Conservation (phyloP, 2,113 vertebrate genomes). For the Lanius ludovicianus region DNA sequence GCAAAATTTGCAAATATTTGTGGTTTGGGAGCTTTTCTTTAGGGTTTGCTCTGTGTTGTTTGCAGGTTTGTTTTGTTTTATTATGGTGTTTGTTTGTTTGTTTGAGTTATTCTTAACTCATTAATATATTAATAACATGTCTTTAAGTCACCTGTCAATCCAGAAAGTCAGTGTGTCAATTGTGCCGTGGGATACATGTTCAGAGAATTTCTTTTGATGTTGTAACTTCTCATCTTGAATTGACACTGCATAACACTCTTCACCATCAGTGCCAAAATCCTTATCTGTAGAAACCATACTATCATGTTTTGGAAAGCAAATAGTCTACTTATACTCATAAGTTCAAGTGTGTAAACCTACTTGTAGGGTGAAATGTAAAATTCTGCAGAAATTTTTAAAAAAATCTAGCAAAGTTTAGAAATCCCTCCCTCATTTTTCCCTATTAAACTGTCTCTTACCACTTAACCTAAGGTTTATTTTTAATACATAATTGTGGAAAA, state of each 20-base stretch:
- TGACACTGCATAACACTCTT: not conserved
- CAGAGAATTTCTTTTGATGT: not conserved
- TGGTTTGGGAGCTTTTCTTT: not conserved
- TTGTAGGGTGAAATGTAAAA: not conserved
- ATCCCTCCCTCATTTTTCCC: not conserved
- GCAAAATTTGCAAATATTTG: not conserved
- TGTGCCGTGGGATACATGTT: not conserved
- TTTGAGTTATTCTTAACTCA: not conserved
- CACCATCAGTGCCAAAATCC: not conserved
- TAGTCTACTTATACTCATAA: not conserved
- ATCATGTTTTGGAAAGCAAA: not conserved
- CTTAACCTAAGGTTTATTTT: not conserved
- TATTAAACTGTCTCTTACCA: not conserved
- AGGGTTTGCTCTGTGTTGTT: not conserved
- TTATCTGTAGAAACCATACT: not conserved
- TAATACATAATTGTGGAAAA: not conserved
- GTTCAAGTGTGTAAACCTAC: not conserved
- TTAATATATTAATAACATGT: not conserved
- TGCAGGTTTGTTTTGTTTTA: not conserved
- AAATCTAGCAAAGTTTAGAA: not conserved
- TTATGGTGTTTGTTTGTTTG: not conserved
- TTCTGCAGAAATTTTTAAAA: not conserved
- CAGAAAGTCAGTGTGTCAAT: not conserved
- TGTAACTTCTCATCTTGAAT: not conserved
- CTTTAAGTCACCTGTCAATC: not conserved